Evolutionary conservation across 2,113 vertebrate species (phyloP), one percentile per base, ranked within the genome.

Genomic region (Catharus minimus): DNA sequence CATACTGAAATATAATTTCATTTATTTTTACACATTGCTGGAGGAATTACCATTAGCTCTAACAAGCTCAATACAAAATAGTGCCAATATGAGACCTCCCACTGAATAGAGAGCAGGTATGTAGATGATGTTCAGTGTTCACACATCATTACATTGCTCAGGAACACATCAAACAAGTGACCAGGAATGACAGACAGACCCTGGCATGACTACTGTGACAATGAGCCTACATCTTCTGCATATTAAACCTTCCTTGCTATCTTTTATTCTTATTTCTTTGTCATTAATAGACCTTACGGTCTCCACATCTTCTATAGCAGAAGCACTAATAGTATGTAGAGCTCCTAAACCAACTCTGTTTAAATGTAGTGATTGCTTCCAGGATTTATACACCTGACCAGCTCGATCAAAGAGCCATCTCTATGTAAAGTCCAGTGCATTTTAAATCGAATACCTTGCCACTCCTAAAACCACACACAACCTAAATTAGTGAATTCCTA

Each of bases 11-110:
- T 28, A 82, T 30, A 76, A 86, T 92, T 90, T 86, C 80, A 86
- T 30, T 86, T 80, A 60, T 68, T 92, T 94, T 92, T 83, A 76
- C 55, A 86, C n/a, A 83, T 69, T 88, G 55, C 57, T 88, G 43
- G 44, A 26, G 2, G 67, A 92, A 88, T 77, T 90, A 65, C 41
- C 46, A 44, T 71, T 72, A 82, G 32, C 41, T 86, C 16, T 43
- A 89, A 36, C 8, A 58, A 77, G 58, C 72, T 43, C 8, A 60
- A 73, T 41, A 77, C 52, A 66, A 80, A n/a, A 28, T 6, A 73
- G 49, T 26, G 49, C 50, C 36, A 60, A 19, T 32, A 47, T 33
- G 20, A 69, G 33, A 80, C n/a, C 15, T 68, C 13, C 30, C 56
- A 60, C 52, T 65, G 28, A 77, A 76, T 5, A 76, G 41, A 24